phyloP scores from a whole-genome alignment of 2,888 invertebrate genomes.

The Aphodius sticticus region DNA sequence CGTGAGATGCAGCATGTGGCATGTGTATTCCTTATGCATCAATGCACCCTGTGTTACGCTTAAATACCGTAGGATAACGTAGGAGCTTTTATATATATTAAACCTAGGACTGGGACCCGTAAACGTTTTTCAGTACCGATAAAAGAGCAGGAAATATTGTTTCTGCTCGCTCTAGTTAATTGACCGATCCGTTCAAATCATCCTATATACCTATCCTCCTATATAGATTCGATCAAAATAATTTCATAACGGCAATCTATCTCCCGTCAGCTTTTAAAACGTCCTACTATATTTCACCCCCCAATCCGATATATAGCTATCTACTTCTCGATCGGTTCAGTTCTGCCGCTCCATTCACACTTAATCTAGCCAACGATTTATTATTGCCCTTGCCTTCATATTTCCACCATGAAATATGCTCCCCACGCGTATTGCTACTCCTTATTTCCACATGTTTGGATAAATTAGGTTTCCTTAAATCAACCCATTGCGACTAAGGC shows the following conservation, averaged over 20 bases:
- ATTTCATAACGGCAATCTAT: constrained; percentile 21
- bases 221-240: constrained; percentile 20
- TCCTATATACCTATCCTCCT: neutral
- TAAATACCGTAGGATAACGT: too few species aligned
- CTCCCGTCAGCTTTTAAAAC: constrained; percentile 23
- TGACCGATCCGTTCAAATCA: constrained; percentile 6
- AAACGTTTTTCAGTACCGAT: too few species aligned
- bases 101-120: too few species aligned
- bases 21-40: too few species aligned
- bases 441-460: constrained; percentile 20
- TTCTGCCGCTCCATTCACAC: constrained; percentile 24
- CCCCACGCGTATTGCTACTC: constrained; percentile 10
- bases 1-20: too few species aligned
- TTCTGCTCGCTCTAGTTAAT: too few species aligned
- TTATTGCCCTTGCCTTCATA: constrained; percentile 24
- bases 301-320: constrained; percentile 23
- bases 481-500: constrained; percentile 7
- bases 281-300: constrained; percentile 4
- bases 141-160: too few species aligned
- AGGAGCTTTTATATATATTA: too few species aligned
- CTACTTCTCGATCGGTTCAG: constrained; percentile 20
- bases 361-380: constrained; percentile 22
- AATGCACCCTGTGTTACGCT: too few species aligned
- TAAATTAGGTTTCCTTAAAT: constrained; percentile 19
- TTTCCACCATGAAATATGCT: constrained; percentile 21